phyloP scores from a whole-genome alignment of 2,113 vertebrate species.

The Motacilla alba region DNA sequence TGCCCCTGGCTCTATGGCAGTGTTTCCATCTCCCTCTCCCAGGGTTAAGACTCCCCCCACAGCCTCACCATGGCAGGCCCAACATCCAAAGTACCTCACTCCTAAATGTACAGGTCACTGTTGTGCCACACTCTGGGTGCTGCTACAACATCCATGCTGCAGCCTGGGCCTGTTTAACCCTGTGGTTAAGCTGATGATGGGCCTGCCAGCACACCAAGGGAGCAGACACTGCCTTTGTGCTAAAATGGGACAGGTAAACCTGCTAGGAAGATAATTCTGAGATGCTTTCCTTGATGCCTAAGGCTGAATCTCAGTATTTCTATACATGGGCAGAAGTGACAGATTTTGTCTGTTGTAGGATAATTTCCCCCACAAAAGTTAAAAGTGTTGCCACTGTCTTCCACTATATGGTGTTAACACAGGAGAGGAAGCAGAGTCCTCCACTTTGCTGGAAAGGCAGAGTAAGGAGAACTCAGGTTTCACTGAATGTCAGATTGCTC shows the following conservation, averaged over 20 bases:
- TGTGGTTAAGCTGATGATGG: no score
- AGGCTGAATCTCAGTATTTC: background rate
- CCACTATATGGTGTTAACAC: background rate
- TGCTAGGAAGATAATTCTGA: background rate
- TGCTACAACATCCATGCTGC: background rate
- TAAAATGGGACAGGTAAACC: background rate
- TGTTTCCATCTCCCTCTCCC: background rate
- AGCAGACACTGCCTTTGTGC: background rate
- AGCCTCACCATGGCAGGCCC: background rate
- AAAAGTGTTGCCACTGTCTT: background rate
- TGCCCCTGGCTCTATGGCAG: background rate
- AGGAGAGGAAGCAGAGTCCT: background rate
- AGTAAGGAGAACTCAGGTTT: background rate
- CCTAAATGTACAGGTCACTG: background rate
- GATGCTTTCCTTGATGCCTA: background rate
- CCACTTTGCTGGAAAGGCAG: background rate
- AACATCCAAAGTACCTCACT: background rate
- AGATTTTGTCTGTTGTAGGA: background rate
- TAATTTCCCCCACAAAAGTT: rapidly evolving
- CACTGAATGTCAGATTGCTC: background rate
- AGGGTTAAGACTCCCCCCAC: no score
- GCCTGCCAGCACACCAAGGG: background rate
- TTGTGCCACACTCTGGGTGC: background rate
- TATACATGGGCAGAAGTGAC: rapidly evolving
- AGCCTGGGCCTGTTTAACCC: background rate